Conservation (phyloP, 2,797 vertebrate genomes). For the Coracias cyanogaster region DNA sequence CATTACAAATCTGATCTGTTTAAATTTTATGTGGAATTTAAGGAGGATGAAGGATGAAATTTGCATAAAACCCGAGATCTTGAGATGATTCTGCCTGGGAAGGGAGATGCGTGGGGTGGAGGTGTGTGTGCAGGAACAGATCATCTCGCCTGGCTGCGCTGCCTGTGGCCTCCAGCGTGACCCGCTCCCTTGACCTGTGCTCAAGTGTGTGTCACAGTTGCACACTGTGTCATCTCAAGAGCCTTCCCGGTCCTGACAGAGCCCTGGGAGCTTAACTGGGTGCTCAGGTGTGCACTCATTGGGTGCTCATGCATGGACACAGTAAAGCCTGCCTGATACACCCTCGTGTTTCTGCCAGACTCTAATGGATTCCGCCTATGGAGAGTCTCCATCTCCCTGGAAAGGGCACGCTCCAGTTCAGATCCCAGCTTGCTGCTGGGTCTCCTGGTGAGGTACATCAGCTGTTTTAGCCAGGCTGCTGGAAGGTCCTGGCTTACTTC, state of each 20-base stretch:
- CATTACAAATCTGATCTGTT: neutral
- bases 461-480: neutral
- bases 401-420: neutral
- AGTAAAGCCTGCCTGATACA: neutral
- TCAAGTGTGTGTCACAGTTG: accelerated
- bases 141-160: accelerated
- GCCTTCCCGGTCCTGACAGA: neutral
- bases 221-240: neutral
- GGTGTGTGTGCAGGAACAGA: neutral
- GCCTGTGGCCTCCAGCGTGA: neutral
- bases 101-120: neutral
- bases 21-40: neutral
- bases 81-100: neutral
- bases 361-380: neutral
- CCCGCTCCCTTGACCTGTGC: neutral
- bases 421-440: neutral
- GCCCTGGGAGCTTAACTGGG: neutral
- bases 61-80: neutral
- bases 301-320: neutral
- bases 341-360: neutral
- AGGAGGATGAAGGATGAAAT: neutral
- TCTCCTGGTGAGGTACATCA: neutral
- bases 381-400: neutral
- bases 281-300: neutral
- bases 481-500: neutral